Evolutionary conservation across 1,140 invertebrate species (phyloP).

Genomic region (Nasonia giraulti): DNA sequence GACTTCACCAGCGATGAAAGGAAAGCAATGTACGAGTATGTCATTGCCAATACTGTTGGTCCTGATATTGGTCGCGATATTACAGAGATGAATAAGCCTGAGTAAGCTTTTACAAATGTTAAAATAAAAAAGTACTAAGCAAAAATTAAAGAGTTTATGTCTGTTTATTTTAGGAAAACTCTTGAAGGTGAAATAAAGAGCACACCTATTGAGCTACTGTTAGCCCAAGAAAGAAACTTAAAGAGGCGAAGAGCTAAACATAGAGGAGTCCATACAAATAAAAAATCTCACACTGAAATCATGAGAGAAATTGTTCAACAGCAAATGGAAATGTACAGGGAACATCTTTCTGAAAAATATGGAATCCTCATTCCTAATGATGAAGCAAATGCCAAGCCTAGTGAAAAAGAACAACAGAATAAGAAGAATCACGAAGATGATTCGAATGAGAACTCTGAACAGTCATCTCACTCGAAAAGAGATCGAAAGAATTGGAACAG

Average conservation of each 20-base stretch:
- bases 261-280: constrained; percentile 79
- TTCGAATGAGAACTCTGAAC: neutral
- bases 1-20: constrained; percentile 75
- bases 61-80: constrained; percentile 68
- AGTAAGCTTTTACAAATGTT: constrained; percentile 59
- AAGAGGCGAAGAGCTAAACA: constrained; percentile 79
- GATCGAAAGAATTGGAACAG: neutral
- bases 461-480: neutral
- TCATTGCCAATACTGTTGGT: constrained; percentile 68
- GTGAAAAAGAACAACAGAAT: neutral
- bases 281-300: constrained; percentile 78
- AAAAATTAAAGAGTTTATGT: neutral
- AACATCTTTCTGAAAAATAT: constrained; percentile 60
- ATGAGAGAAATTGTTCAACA: constrained; percentile 79
- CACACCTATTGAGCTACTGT: constrained; percentile 61
- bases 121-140: constrained; percentile 44
- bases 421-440: constrained; percentile 21
- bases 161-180: constrained; percentile 56
- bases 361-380: neutral
- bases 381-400: neutral
- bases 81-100: constrained; percentile 61
- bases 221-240: constrained; percentile 78
- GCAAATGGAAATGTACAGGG: constrained; percentile 74
- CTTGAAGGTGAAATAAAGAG: constrained; percentile 52
- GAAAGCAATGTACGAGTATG: constrained; percentile 73